A percentile compares a stretch with the other conserved stretches of the same genome.
Evolutionary conservation across 2,113 vertebrate species (phyloP).

Genomic region (Phrynocephalus versicolor): DNA sequence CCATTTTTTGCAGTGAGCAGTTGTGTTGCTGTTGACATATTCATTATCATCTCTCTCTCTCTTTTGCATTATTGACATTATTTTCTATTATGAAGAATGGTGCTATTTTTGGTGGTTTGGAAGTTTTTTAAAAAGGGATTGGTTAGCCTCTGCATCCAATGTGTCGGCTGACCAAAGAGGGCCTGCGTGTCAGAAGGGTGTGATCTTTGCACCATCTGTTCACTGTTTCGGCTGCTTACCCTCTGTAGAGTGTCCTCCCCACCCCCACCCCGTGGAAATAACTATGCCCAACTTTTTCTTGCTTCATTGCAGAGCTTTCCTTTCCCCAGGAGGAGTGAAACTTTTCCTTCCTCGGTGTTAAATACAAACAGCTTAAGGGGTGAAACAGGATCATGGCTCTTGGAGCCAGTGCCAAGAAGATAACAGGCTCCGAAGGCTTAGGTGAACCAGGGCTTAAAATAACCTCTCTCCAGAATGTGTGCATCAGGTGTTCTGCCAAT

Average conservation of each 20-base stretch:
- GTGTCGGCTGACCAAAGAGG: no score
- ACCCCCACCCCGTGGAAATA: neutral
- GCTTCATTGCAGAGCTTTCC: neutral
- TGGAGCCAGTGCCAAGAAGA: neutral
- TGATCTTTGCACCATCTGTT: neutral
- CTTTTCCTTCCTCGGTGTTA: neutral
- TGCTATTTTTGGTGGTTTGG: no score
- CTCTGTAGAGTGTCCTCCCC: no score
- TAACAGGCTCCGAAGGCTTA: neutral
- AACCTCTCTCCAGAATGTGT: neutral
- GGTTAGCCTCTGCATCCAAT: neutral
- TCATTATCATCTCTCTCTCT: no score
- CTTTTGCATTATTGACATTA: no score
- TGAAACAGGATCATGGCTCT: neutral
- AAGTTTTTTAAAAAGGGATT: neutral
- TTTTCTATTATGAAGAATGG: no score
- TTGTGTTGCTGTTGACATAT: no score
- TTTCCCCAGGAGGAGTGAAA: conserved; percentile 7
- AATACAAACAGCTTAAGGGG: conserved; percentile 4
- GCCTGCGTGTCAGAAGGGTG: neutral
- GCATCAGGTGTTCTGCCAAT: conserved; percentile 5
- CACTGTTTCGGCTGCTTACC: neutral
- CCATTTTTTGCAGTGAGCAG: no score
- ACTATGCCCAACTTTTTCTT: neutral
- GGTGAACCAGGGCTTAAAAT: conserved; percentile 18